phyloP scores from a whole-genome alignment of 2,797 vertebrate species.

The Echiichthys vipera region DNA sequence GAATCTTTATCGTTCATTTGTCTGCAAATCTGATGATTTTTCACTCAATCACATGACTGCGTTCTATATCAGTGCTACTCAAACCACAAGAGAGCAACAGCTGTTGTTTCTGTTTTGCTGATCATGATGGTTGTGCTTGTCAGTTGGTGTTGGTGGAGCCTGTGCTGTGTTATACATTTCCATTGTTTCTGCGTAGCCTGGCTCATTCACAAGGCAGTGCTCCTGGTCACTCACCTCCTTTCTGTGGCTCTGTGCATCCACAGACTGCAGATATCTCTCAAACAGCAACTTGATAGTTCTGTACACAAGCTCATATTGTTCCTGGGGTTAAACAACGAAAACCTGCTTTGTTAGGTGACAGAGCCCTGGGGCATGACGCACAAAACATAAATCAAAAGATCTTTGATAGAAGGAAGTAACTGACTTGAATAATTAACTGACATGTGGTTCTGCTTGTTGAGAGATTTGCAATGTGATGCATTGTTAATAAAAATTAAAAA shows the following conservation, averaged over 20 bases:
- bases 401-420: neutral
- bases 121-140: neutral
- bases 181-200: neutral
- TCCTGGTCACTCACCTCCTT: slow-evolving; percentile 65
- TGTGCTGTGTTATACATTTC: neutral
- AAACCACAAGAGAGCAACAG: slow-evolving; percentile 44
- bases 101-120: slow-evolving; percentile 9
- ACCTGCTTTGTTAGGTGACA: slow-evolving; percentile 43
- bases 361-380: neutral
- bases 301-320: slow-evolving; percentile 95
- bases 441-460: slow-evolving; percentile 38
- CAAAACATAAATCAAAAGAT: neutral
- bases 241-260: slow-evolving; percentile 50
- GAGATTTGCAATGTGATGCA: neutral
- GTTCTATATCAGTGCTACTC: slow-evolving; percentile 12
- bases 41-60: slow-evolving; percentile 17
- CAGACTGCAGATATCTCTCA: slow-evolving; percentile 85
- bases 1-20: neutral
- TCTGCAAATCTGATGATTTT: slow-evolving; percentile 22
- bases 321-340: slow-evolving; percentile 81
- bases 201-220: neutral
- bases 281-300: slow-evolving; percentile 89
- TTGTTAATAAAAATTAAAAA: neutral
- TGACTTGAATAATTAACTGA: slow-evolving; percentile 7
- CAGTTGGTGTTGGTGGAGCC: neutral